Percentiles rank a stretch among this genome's conserved stretches.
Evolutionary conservation across 37 sponge, comb jelly and placozoan genomes (phyloP).

Genomic region (Lycopodina hypogea): DNA sequence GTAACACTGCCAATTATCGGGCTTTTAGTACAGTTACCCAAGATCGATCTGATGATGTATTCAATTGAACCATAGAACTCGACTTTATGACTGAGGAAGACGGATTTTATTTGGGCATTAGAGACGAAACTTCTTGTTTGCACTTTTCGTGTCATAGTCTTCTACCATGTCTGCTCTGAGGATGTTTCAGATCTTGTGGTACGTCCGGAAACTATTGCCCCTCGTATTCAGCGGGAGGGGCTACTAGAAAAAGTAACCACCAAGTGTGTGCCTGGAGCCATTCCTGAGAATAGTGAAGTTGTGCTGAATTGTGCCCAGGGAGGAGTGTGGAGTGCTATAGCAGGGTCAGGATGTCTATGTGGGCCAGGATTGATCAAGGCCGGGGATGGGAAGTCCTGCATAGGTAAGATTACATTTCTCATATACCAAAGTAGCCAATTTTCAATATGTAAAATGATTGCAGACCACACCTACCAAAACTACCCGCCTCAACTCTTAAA

Average conservation of each 20-base stretch:
- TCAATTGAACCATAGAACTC: neutral
- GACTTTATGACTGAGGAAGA: slow-evolving; percentile 4
- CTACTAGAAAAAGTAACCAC: slow-evolving; percentile 2
- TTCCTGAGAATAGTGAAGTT: slow-evolving; percentile 2
- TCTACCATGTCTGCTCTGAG: slow-evolving; percentile 47
- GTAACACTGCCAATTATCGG: slow-evolving; percentile 5
- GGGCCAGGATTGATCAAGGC: neutral
- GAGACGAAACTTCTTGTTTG: slow-evolving; percentile 35
- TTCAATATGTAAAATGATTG: no score
- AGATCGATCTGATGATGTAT: neutral
- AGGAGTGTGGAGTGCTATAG: slow-evolving; percentile 22
- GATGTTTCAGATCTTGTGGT: slow-evolving; percentile 6
- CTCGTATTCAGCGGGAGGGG: neutral
- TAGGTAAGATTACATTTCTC: neutral
- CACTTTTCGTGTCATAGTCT: slow-evolving; percentile 35
- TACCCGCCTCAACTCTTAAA: no score
- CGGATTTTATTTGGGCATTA: slow-evolving; percentile 29
- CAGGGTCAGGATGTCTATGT: slow-evolving; percentile 5
- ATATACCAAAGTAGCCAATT: no score
- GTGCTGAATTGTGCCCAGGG: slow-evolving; percentile 5
- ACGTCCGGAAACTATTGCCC: slow-evolving; percentile 30
- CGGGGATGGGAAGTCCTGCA: slow-evolving; percentile 1
- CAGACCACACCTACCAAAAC: no score
- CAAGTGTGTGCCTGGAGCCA: slow-evolving; percentile 16
- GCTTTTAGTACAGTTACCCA: neutral